Conservation (phyloP, 1,140 invertebrate species). For the Idris sp. region DNA sequence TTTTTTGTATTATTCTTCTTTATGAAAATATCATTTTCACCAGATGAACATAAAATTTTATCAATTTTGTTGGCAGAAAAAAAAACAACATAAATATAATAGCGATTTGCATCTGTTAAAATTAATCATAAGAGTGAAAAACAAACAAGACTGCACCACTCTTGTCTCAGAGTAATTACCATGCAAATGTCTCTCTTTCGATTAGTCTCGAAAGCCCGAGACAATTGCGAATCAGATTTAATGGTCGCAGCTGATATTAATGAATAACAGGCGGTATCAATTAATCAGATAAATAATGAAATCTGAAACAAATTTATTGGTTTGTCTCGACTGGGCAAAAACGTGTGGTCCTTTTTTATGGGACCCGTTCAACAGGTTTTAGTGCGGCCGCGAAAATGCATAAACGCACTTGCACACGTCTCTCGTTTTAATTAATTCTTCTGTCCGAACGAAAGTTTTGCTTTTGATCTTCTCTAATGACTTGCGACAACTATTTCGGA, state of each 20-base stretch:
- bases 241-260: conserved; percentile 23
- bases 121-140: too few relatives aligned
- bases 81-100: too few relatives aligned
- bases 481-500: conserved; percentile 39
- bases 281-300: conserved; percentile 50
- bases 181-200: conserved; percentile 36
- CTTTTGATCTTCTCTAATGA: conserved; percentile 21
- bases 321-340: conserved; percentile 9
- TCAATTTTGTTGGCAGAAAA: too few relatives aligned
- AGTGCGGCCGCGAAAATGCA: too few relatives aligned
- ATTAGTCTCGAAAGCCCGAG: conserved; percentile 15
- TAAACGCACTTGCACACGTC: too few relatives aligned
- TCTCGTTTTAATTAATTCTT: conserved; percentile 36
- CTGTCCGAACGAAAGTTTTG: conserved; percentile 10
- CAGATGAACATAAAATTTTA: too few relatives aligned
- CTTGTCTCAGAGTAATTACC: conserved; percentile 19
- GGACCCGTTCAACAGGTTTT: conserved; percentile 34
- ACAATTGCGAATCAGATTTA: conserved; percentile 24
- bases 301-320: conserved; percentile 29
- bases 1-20: too few relatives aligned
- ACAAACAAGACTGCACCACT: too few relatives aligned
- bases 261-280: conserved; percentile 37
- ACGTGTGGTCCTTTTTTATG: conserved; percentile 29
- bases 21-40: too few relatives aligned
- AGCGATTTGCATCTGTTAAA: too few relatives aligned